phyloP scores from a whole-genome alignment of 2,888 invertebrate genomes.

The Nowickia ferox region DNA sequence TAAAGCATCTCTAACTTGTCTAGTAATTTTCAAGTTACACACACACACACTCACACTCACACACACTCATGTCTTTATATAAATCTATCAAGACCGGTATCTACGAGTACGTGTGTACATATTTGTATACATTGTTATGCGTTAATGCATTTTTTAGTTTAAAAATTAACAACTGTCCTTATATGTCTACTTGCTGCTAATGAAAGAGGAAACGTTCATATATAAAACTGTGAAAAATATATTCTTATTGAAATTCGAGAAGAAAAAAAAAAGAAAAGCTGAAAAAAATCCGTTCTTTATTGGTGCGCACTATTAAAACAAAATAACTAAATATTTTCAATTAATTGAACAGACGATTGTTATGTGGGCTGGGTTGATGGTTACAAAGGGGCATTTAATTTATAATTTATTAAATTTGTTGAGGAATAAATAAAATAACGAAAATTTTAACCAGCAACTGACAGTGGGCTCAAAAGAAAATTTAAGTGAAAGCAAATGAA shows the following conservation, averaged over 20 bases:
- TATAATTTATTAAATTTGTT: constrained; percentile 28
- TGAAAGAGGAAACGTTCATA: constrained; percentile 1
- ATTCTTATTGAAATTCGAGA: constrained; percentile 6
- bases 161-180: constrained; percentile 40
- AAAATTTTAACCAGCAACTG: too few species aligned
- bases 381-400: constrained; percentile 21
- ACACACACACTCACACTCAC: background rate
- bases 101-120: background rate
- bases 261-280: background rate
- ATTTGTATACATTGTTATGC: background rate
- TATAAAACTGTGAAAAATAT: constrained; percentile 4
- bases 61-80: background rate
- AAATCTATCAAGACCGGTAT: constrained; percentile 36
- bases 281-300: constrained; percentile 11
- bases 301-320: constrained; percentile 10
- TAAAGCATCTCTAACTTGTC: constrained; percentile 22
- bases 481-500: background rate
- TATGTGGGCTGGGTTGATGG: constrained; percentile 43
- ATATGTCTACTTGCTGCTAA: constrained; percentile 36
- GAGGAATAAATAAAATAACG: background rate
- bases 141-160: constrained; percentile 14
- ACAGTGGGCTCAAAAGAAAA: background rate
- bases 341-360: constrained; percentile 8
- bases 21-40: background rate
- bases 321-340: constrained; percentile 19